Conservation (phyloP, 1,140 invertebrate genomes). For the Pogonomyrmex barbatus region DNA sequence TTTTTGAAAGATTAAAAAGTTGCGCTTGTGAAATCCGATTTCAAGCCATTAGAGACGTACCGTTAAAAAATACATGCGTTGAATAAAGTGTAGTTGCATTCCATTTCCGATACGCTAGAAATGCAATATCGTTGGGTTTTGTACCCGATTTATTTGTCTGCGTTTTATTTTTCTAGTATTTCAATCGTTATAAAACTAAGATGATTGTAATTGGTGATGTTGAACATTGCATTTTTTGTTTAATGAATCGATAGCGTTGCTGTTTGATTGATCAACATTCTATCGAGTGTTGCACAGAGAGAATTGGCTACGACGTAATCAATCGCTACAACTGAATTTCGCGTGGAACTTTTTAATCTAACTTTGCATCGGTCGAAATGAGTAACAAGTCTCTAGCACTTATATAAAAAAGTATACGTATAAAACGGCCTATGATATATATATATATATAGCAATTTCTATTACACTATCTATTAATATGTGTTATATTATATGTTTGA, state of each 20-base stretch:
- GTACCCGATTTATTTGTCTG: background rate
- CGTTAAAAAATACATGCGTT: constrained; percentile 7
- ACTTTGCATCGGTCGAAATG: background rate
- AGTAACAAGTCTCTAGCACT: background rate
- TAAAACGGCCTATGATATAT: background rate
- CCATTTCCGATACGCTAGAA: constrained; percentile 33
- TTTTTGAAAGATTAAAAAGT: constrained; percentile 42
- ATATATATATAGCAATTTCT: background rate
- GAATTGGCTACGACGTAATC: constrained; percentile 6
- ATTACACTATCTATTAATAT: background rate
- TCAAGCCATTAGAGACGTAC: constrained; percentile 25
- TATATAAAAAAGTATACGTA: background rate
- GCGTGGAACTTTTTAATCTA: constrained; percentile 10
- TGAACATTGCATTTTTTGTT: constrained; percentile 27
- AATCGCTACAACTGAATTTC: constrained; percentile 35
- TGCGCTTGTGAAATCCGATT: constrained; percentile 21
- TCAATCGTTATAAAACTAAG: constrained; percentile 29
- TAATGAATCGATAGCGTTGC: constrained; percentile 1
- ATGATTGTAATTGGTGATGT: background rate
- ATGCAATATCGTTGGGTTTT: constrained; percentile 25
- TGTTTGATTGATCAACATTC: constrained; percentile 26
- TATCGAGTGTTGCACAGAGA: background rate
- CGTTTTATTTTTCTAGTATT: background rate
- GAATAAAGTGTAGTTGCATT: constrained; percentile 41
- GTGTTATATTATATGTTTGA: background rate